Percentiles rank a stretch among this genome's conserved stretches.
These are phyloP conservation scores for Ornithoptera alexandrae DNA, from an alignment of 2,888 invertebrate species.

Conservation along the genomic window DNA sequence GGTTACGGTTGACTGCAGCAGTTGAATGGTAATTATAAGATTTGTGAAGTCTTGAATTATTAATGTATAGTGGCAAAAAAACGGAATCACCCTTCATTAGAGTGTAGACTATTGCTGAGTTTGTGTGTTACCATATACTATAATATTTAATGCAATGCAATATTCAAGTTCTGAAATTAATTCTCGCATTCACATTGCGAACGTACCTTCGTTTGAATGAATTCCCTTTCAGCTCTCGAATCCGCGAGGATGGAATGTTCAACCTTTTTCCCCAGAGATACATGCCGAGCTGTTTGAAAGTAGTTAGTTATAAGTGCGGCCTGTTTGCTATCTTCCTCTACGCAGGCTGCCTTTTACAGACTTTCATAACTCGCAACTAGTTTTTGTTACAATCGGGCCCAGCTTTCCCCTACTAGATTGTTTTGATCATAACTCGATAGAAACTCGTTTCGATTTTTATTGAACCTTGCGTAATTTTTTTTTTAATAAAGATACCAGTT, in stretches of 20 bases:
- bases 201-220: conserved; percentile 14
- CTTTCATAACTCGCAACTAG: conserved; percentile 22
- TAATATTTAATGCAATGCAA: neutral
- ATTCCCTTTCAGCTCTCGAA: conserved; percentile 14
- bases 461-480: too few species aligned
- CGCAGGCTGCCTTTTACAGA: conserved; percentile 21
- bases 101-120: too few species aligned
- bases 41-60: too few species aligned
- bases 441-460: conserved; percentile 7
- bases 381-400: conserved; percentile 11
- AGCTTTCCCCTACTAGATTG: conserved; percentile 18
- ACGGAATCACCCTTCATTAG: too few species aligned
- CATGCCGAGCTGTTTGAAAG: conserved; percentile 17
- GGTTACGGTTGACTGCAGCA: too few species aligned
- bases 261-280: neutral
- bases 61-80: too few species aligned
- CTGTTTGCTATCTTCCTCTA: conserved; percentile 19
- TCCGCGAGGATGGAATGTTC: conserved; percentile 3
- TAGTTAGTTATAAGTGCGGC: conserved; percentile 8
- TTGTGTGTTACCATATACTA: too few species aligned
- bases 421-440: conserved; percentile 19
- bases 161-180: conserved; percentile 4
- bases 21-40: too few species aligned
- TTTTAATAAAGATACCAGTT: too few species aligned
- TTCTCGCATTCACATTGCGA: neutral